These are phyloP conservation scores for Phrynocephalus forsythii DNA, from an alignment of 2,797 vertebrate species.

Conservation along the genomic window DNA sequence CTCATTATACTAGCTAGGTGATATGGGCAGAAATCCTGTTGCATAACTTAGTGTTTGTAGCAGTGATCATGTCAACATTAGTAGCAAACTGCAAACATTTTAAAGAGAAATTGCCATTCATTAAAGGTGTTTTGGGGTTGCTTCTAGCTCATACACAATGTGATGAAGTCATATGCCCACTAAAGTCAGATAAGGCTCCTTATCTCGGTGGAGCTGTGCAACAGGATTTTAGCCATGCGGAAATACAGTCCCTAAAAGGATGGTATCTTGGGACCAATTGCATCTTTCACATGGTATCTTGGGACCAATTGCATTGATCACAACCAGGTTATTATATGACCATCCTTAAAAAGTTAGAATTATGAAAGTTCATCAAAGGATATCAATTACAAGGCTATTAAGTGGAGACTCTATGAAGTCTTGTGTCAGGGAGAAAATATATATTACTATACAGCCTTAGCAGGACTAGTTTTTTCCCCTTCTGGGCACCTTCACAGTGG, in stretches of 20 bases:
- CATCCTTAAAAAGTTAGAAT: background rate
- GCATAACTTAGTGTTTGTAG: too few species aligned
- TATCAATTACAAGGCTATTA: slow-evolving; percentile 3
- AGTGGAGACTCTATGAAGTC: background rate
- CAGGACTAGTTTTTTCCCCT: slow-evolving; percentile 39
- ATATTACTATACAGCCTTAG: background rate
- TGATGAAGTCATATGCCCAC: too few species aligned
- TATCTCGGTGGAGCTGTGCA: too few species aligned
- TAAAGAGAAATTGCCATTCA: too few species aligned
- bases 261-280: background rate
- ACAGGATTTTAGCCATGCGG: too few species aligned
- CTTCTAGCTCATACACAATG: too few species aligned
- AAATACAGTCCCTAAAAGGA: background rate
- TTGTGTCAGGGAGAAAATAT: background rate
- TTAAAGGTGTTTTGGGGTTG: too few species aligned
- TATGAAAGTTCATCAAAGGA: background rate
- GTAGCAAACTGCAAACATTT: too few species aligned
- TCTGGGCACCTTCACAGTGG: slow-evolving; percentile 38
- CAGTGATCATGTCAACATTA: too few species aligned
- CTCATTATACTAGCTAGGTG: too few species aligned
- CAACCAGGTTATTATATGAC: background rate
- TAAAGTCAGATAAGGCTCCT: too few species aligned
- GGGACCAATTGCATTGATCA: background rate
- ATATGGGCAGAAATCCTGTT: too few species aligned
- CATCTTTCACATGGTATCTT: background rate